Base-by-base conservation (phyloP, 2,113 vertebrate genomes). In the Chrysochloris asiatica region DNA sequence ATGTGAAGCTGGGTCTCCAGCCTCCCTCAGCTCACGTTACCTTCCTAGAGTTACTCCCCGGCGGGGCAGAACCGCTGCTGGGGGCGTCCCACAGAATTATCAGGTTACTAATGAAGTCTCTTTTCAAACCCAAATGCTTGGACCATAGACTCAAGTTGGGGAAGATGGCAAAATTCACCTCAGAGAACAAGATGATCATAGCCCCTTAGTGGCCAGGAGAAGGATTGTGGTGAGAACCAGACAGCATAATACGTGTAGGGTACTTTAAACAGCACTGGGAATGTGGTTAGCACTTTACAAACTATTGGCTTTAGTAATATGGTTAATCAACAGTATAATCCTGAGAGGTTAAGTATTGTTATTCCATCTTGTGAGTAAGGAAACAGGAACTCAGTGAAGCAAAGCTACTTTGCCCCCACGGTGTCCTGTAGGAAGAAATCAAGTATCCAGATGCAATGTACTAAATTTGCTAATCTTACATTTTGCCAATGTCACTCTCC, bases 1-100 rank as follows among this genome's bases (percentile, higher is more conserved):
- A 89, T 93, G 94, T 95, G 95, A 97, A 96, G 94, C 96, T 87
- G 95, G 94, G 89, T 98, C 95, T 96, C 96, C 92, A 95, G 96
- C 96, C 96, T 96, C 97, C 97, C 95, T 94, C 97, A 95, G 97
- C 97, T 98, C 98, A 96, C 92, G 96, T 98, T 98, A 98, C 98
- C 94, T 96, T 96, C 96, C 97, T 96, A 96, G 96, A 97, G 97
- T 97, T 97, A 97, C 97, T 93, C 95, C 91, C 96, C n/a, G 89
- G 97, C 91, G 93, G 97, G 96, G 96, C 79, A 61, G 95, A 97
- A 96, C 96, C 92, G 47, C 95, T 96, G 97, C 97, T 96, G 96
- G 97, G 95, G 97, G 96, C 86, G 83, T 97, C 96, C 95, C 19
- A 93, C 95, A 95, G 97, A 97, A 97, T 97, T 96, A 97, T 97